phyloP scores from a whole-genome alignment of 2,888 invertebrate species.

The Xestoiulus laeticollis region DNA sequence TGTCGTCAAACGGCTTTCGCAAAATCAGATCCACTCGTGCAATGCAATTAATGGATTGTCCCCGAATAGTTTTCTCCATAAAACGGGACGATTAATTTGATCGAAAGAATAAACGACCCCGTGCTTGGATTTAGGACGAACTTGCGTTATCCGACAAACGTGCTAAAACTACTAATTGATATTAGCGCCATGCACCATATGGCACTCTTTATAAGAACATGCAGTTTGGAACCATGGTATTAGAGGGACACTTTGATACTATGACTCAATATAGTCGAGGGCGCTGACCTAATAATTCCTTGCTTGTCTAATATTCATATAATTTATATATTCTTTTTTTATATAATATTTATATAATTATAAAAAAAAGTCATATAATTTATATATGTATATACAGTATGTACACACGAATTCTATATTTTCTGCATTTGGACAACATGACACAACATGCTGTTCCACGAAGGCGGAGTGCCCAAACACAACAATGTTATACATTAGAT shows the following conservation, averaged over 20 bases:
- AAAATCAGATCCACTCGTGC: background rate
- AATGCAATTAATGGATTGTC: background rate
- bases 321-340: too few species aligned
- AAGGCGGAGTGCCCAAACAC: too few species aligned
- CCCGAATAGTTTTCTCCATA: background rate
- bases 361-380: too few species aligned
- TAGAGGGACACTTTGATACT: background rate
- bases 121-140: background rate
- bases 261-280: background rate
- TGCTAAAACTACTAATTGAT: background rate
- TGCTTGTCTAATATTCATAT: too few species aligned
- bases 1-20: background rate
- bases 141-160: slow-evolving; percentile 13
- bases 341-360: too few species aligned
- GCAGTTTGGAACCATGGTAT: background rate
- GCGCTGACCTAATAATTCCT: background rate
- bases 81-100: slow-evolving; percentile 20
- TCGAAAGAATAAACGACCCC: background rate
- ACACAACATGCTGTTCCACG: too few species aligned
- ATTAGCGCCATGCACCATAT: too few species aligned
- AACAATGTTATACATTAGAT: too few species aligned
- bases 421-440: too few species aligned
- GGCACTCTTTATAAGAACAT: background rate
- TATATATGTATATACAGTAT: too few species aligned
- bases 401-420: too few species aligned